Percentiles rank a stretch among this genome's conserved stretches.
These are phyloP conservation scores for Sternotherus odoratus DNA, from an alignment of 2,797 vertebrate genomes.

Conservation along the genomic window DNA sequence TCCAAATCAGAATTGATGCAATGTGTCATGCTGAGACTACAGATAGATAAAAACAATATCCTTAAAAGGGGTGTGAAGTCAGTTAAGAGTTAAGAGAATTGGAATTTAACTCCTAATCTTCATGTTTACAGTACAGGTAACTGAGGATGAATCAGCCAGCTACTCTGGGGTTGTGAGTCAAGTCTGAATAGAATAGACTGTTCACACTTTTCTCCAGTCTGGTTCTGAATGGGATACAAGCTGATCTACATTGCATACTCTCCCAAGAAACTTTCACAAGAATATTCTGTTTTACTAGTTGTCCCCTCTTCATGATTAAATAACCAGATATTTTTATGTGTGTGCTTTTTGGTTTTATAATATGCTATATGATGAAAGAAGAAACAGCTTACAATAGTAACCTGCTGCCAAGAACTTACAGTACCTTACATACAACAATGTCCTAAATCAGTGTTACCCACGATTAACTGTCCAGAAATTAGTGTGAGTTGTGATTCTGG, in stretches of 20 bases:
- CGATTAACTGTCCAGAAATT: too few species aligned
- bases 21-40: not conserved
- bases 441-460: conserved; percentile 17
- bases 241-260: not conserved
- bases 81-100: not conserved
- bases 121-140: rapidly evolving
- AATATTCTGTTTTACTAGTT: not conserved
- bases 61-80: not conserved
- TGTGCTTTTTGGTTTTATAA: not conserved
- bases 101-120: not conserved
- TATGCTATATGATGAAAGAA: not conserved
- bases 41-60: not conserved
- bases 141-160: not conserved
- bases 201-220: not conserved
- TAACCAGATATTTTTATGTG: not conserved
- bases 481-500: not conserved
- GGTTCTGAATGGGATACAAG: not conserved
- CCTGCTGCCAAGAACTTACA: not conserved
- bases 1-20: not conserved
- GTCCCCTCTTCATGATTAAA: not conserved
- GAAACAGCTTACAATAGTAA: not conserved
- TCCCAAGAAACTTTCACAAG: not conserved
- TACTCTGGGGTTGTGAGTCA: rapidly evolving
- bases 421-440: conserved; percentile 39
- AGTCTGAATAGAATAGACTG: not conserved